phyloP scores from a whole-genome alignment of 2,888 invertebrate species.

The Keiferia lycopersicella region DNA sequence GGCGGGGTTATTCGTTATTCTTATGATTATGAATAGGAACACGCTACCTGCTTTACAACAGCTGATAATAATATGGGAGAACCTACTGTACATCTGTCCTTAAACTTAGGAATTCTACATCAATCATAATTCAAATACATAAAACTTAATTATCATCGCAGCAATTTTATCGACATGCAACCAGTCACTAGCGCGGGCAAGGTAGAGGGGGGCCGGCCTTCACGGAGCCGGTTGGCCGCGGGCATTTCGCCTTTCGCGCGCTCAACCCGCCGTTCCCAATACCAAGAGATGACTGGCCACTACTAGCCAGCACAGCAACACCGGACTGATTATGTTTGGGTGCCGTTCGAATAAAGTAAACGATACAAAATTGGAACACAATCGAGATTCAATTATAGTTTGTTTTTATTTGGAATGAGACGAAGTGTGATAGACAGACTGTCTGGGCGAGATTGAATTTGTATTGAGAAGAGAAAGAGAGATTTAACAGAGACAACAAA shows the following conservation, averaged over 20 bases:
- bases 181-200: conserved; percentile 55
- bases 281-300: conserved; percentile 19
- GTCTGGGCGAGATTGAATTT: background rate
- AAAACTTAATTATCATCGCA: background rate
- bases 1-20: too few relatives aligned
- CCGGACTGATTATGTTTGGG: conserved; percentile 18
- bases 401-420: background rate
- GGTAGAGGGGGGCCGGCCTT: conserved; percentile 73
- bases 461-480: background rate
- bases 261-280: conserved; percentile 68
- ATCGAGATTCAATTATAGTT: conserved; percentile 4
- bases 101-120: background rate
- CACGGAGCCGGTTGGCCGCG: conserved; percentile 77
- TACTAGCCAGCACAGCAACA: conserved; percentile 17
- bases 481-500: background rate
- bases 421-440: background rate
- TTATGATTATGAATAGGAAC: too few relatives aligned
- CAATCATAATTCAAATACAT: background rate
- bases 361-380: conserved; percentile 1
- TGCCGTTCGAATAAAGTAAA: conserved; percentile 18
- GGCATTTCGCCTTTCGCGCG: conserved; percentile 77
- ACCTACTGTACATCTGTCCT: background rate
- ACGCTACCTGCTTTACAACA: too few relatives aligned
- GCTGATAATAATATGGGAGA: too few relatives aligned
- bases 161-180: conserved; percentile 57